These are phyloP conservation scores for Puffinus mauretanicus DNA, from an alignment of 2,113 vertebrate species.

Conservation along the genomic window DNA sequence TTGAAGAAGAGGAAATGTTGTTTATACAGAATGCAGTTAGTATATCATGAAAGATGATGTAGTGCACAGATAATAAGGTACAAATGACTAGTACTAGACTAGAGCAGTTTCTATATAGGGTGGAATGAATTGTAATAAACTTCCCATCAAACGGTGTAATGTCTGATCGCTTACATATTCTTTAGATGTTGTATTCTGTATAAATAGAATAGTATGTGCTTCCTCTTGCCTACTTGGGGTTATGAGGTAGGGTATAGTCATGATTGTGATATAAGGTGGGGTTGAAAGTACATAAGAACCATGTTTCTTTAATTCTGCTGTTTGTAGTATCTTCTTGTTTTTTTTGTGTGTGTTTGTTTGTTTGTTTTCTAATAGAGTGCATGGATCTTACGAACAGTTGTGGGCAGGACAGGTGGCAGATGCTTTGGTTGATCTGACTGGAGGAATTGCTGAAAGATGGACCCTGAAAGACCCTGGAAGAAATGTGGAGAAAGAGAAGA, in stretches of 20 bases:
- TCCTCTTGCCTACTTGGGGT: not conserved
- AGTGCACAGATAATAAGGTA: not conserved
- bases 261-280: accelerated
- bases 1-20: not conserved
- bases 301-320: not conserved
- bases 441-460: constrained; percentile 89
- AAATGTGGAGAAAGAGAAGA: constrained; percentile 39
- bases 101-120: not conserved
- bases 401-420: constrained; percentile 97
- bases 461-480: constrained; percentile 69
- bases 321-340: not conserved
- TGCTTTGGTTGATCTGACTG: constrained; percentile 90
- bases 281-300: not conserved
- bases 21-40: not conserved
- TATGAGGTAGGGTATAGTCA: not conserved
- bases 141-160: not conserved
- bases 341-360: not conserved
- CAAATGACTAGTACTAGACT: not conserved
- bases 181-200: not conserved
- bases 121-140: not conserved
- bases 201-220: not conserved
- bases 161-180: not conserved
- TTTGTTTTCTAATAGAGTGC: constrained; percentile 72
- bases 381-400: constrained; percentile 88
- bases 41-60: not conserved